Conservation (phyloP, 2,888 invertebrate genomes). For the Athalia circularis region DNA sequence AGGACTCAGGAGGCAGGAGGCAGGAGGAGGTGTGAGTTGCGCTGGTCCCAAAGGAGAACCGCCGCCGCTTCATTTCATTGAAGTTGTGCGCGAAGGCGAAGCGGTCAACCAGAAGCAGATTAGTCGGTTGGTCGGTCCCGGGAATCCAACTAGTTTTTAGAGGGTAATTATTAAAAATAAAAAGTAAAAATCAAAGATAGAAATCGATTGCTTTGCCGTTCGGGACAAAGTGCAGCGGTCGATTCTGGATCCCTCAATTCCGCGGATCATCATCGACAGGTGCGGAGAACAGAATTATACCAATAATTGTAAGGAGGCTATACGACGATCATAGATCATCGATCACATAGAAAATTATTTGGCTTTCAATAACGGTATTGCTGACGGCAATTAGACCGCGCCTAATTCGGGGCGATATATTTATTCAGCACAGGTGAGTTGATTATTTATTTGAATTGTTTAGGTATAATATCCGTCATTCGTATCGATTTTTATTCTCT, state of each 20-base stretch:
- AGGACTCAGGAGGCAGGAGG: slow-evolving; percentile 48
- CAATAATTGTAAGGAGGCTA: background rate
- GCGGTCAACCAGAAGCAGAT: slow-evolving; percentile 35
- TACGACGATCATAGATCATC: background rate
- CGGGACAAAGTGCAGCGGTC: background rate
- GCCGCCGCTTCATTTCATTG: slow-evolving; percentile 35
- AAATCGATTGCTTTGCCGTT: background rate
- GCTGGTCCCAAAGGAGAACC: slow-evolving; percentile 27
- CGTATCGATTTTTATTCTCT: background rate
- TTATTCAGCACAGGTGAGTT: slow-evolving; percentile 17
- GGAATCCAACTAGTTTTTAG: no score
- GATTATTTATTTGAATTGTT: background rate
- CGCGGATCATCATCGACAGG: background rate
- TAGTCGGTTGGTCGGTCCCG: slow-evolving; percentile 20
- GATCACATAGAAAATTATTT: background rate
- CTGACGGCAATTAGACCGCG: background rate
- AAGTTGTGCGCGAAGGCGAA: slow-evolving; percentile 39
- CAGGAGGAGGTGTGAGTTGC: slow-evolving; percentile 56
- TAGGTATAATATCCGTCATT: background rate
- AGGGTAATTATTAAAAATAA: background rate
- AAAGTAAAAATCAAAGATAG: background rate
- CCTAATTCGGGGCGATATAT: no score
- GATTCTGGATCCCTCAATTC: background rate
- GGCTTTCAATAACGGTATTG: background rate
- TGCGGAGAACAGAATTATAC: background rate